These are phyloP conservation scores for Tetramorium simillimum DNA, from an alignment of 1,140 invertebrate genomes.

Conservation along the genomic window DNA sequence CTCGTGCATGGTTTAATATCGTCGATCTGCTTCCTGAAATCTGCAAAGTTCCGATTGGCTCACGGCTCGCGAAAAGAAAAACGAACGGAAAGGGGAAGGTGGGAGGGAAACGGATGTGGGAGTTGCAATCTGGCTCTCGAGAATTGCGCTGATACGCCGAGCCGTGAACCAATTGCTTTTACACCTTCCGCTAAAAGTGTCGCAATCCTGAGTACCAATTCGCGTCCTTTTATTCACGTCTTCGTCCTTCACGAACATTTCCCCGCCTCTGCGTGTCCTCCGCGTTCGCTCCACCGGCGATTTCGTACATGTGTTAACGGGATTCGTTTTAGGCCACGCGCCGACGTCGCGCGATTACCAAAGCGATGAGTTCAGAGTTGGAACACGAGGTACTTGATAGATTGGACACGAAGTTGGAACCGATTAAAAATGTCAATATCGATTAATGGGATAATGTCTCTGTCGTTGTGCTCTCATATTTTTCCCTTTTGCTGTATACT, in stretches of 20 bases:
- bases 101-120: neutral
- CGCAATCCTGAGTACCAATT: constrained; percentile 57
- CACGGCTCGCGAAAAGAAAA: constrained; percentile 29
- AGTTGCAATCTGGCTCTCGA: neutral
- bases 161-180: constrained; percentile 70
- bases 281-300: neutral
- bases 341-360: neutral
- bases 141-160: constrained; percentile 7
- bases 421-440: neutral
- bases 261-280: constrained; percentile 4
- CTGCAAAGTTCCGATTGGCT: constrained; percentile 21
- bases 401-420: neutral
- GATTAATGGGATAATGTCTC: neutral
- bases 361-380: neutral
- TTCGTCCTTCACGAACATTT: constrained; percentile 30
- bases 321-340: constrained; percentile 33
- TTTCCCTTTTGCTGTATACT: neutral
- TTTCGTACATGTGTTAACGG: neutral
- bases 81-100: neutral
- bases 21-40: constrained; percentile 50
- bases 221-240: constrained; percentile 7
- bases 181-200: constrained; percentile 56
- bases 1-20: constrained; percentile 38
- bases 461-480: neutral
- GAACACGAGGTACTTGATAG: neutral